Conservation (phyloP, 2,797 vertebrate species). For the Artibeus lituratus region DNA sequence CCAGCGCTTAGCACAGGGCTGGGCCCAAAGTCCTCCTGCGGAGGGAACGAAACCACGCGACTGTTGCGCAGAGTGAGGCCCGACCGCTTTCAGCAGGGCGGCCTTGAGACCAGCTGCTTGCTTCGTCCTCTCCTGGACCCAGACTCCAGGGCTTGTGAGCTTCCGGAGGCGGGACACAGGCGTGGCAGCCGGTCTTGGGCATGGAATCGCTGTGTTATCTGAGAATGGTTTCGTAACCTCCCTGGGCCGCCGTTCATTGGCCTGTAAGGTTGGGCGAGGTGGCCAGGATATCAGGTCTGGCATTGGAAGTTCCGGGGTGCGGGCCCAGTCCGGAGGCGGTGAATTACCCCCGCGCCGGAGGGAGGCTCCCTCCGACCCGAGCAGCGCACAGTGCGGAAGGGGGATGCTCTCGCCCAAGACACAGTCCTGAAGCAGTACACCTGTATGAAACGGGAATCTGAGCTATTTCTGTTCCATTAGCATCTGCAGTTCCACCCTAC, state of each 20-base stretch:
- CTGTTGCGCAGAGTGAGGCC: no score
- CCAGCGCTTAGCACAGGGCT: background rate
- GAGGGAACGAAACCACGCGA: background rate
- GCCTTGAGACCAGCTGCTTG: background rate
- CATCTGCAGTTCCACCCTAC: background rate
- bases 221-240: background rate
- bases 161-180: background rate
- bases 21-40: background rate
- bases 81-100: accelerated
- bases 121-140: background rate
- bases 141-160: background rate
- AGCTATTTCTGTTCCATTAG: background rate
- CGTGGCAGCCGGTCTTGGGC: accelerated
- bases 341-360: background rate
- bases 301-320: background rate
- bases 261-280: background rate
- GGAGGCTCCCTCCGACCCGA: background rate
- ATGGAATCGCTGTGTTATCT: background rate
- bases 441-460: background rate
- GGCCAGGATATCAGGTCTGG: background rate
- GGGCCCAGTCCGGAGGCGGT: accelerated
- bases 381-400: background rate
- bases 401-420: background rate
- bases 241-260: background rate
- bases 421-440: background rate